phyloP scores from a whole-genome alignment of 2,797 vertebrate genomes.

The Peromyscus eremicus region DNA sequence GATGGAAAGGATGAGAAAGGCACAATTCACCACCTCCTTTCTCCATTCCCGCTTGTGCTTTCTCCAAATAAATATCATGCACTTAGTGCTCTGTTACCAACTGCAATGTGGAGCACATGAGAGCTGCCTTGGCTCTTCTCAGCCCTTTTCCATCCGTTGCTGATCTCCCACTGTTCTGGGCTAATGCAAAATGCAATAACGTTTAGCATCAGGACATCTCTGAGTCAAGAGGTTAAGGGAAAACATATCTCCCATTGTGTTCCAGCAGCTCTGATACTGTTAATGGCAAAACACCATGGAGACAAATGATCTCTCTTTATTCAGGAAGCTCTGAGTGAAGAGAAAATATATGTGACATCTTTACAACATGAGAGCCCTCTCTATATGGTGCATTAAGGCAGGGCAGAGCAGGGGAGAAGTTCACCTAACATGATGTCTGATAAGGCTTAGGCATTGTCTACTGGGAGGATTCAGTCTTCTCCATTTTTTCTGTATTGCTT shows the following conservation, averaged over 20 bases:
- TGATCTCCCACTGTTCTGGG: constrained; percentile 80
- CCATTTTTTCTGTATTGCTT: constrained; percentile 62
- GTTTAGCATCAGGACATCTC: constrained; percentile 84
- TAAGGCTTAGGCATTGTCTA: constrained; percentile 41
- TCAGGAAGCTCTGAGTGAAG: constrained; percentile 78
- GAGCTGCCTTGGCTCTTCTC: constrained; percentile 71
- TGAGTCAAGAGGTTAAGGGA: constrained; percentile 84
- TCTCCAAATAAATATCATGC: constrained; percentile 69
- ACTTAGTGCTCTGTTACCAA: constrained; percentile 52
- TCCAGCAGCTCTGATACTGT: constrained; percentile 80
- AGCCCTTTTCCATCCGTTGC: constrained; percentile 73
- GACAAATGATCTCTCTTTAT: constrained; percentile 84
- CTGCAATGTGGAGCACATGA: constrained; percentile 56
- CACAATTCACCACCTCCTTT: constrained; percentile 53
- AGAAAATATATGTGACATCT: constrained; percentile 83
- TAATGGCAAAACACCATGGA: constrained; percentile 84
- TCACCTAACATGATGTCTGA: constrained; percentile 25
- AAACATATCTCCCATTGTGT: constrained; percentile 85
- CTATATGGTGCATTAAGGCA: constrained; percentile 73
- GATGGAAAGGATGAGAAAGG: constrained; percentile 2
- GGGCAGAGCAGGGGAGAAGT: constrained; percentile 44
- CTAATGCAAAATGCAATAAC: constrained; percentile 83
- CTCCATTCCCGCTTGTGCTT: constrained; percentile 36
- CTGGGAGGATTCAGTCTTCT: constrained; percentile 20
- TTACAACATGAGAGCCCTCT: constrained; percentile 73